Conservation (phyloP, 2,113 vertebrate genomes). For the Synchiropus splendidus region DNA sequence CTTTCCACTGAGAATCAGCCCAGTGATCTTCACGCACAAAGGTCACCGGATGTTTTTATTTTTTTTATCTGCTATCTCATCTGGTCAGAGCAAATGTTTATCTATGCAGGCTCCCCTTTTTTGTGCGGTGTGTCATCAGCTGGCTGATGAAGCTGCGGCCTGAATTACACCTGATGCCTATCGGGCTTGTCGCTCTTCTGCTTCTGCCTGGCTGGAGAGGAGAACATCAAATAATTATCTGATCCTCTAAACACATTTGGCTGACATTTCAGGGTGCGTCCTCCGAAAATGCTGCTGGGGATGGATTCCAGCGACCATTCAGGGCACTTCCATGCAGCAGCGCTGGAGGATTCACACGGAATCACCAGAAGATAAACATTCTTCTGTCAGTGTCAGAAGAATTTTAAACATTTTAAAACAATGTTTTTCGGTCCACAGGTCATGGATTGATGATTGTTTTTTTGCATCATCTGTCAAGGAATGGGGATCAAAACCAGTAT, state of each 20-base stretch:
- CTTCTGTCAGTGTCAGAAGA: too few relatives aligned
- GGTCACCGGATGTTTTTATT: slow-evolving; percentile 34
- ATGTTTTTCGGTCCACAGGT: too few relatives aligned
- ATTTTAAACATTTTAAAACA: too few relatives aligned
- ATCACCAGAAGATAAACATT: too few relatives aligned
- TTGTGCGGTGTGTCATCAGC: slow-evolving; percentile 43
- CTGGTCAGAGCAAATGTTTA: slow-evolving; percentile 15
- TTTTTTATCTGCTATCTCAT: slow-evolving; percentile 8
- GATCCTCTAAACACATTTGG: slow-evolving; percentile 48
- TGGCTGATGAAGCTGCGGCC: slow-evolving; percentile 46
- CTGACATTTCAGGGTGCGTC: slow-evolving; percentile 57
- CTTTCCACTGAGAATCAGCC: slow-evolving; percentile 21
- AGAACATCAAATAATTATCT: slow-evolving; percentile 60
- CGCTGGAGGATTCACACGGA: too few relatives aligned
- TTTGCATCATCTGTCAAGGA: too few relatives aligned
- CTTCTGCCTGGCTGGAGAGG: slow-evolving; percentile 46
- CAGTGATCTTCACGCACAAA: slow-evolving; percentile 47
- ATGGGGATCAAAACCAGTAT: too few relatives aligned
- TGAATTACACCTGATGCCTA: slow-evolving; percentile 66
- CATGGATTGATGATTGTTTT: too few relatives aligned
- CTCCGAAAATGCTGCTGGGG: slow-evolving; percentile 33
- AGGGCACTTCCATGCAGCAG: too few relatives aligned
- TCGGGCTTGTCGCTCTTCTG: slow-evolving; percentile 47
- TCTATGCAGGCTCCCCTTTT: slow-evolving; percentile 13
- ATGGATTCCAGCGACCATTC: neutral